Evolutionary conservation across 2,797 vertebrate species (phyloP), one percentile per base, ranked within the genome.

Genomic region (Microctenopoma lineatum): DNA sequence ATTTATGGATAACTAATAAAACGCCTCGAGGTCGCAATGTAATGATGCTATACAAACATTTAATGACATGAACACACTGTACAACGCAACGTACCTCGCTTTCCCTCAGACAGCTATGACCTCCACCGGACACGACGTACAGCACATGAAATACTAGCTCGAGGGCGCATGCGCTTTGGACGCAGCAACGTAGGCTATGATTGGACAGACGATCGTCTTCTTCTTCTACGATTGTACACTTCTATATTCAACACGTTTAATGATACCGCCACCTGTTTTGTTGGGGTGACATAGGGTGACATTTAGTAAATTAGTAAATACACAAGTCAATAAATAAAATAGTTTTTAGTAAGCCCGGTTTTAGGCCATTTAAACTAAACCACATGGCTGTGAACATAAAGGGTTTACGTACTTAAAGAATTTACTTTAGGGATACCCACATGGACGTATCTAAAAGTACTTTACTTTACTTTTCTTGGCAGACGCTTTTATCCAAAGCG

Each of bases 51-150:
- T 0, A 34, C 0, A 26, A 12, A 38, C 0, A 0, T 18, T 54
- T 25, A 0, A 32, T 29, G 15, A 54, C 7, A 32, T 1, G 2
- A 29, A 21, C 2, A 12, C 3, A 3, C 4, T 1, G 29, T 5
- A 12, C 21, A 5, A 26, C 3, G 6, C 7, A 44, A 89, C 91
- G 92, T 71, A 94, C 93, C 92, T 71, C 55, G 39, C 42, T 56
- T 77, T 48, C 39, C 21, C 44, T 62, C 76, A 44, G 70, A 72
- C 59, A 65, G 51, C 73, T 79, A 13, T 95, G 94, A 95, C 94
- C 94, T 95, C 93, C 93, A 95, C 87, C 74, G 42, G 75, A 85
- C 84, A 84, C 81, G 70, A 85, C 87, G 84, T 66, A 81, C 11
- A 66, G 85, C 92, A 60, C 91, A 84, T 92, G 89, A 91, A 83